Percentiles rank a stretch among this genome's conserved stretches.
Conservation (phyloP, 2,797 vertebrate genomes). For the Spea hammondii region DNA sequence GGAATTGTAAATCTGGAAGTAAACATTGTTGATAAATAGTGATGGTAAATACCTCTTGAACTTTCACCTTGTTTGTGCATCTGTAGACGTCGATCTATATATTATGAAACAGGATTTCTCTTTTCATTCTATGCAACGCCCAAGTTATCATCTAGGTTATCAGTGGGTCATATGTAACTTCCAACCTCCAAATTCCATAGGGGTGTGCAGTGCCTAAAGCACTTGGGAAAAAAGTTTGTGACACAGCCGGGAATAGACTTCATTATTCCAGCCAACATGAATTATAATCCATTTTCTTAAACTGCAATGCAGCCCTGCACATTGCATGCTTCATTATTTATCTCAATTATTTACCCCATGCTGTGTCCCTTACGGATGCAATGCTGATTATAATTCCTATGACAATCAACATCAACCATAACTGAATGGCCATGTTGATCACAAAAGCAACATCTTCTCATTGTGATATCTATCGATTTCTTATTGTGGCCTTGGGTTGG, state of each 20-base stretch:
- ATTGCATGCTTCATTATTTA: no score
- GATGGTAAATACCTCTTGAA: neutral
- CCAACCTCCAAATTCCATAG: neutral
- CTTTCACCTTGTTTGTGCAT: neutral
- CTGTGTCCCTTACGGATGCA: no score
- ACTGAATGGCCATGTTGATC: no score
- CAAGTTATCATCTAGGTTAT: neutral
- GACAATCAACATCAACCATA: no score
- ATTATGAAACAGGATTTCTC: conserved; percentile 25
- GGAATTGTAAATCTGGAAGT: neutral
- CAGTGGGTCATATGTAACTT: neutral
- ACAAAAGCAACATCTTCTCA: no score
- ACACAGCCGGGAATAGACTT: neutral
- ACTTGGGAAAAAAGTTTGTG: neutral
- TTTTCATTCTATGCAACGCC: neutral
- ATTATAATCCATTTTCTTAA: neutral
- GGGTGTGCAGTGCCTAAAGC: neutral
- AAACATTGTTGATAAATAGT: neutral
- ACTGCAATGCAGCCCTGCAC: no score
- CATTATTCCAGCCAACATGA: neutral
- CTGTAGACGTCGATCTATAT: neutral
- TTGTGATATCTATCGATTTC: no score
- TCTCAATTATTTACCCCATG: no score
- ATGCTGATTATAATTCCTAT: no score
- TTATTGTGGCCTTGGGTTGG: no score